Base-by-base conservation (phyloP, 2,888 invertebrate genomes). In the Volucella inflata region DNA sequence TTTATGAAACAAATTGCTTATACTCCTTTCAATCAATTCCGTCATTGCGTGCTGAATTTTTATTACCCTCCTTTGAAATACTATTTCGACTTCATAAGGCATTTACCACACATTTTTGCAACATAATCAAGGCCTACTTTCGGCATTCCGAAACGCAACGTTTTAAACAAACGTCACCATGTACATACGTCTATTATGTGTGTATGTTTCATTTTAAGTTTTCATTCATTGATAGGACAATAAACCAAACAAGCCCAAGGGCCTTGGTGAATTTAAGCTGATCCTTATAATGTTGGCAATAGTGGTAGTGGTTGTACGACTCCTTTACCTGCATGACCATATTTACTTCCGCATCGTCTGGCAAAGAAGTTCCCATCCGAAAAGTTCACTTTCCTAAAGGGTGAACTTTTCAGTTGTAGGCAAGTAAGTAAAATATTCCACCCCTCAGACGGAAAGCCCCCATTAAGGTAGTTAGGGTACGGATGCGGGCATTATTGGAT, bases 341-440 rank as follows among this genome's bases (percentile, higher is more conserved):
- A 84, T 79, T 84, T 70, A 83, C 74, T 79, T 75, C 64, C 64
- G 51, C 70, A 79, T 65, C 46, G 70, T 48, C 64, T 74, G 48
- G 51, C 74, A 83, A 65, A 74, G 79, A 74, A 74, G 36, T 79
- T 79, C 46, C 68, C 64, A 51, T 46, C n/a, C 57, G 53, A 64
- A 84, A 84, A 75, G 51, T 84, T 79, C 64, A 1, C 53, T 65
- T 46, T 53, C 51, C 17, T 75, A 30, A 30, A 79, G 68, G 74
- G 59, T 60, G 48, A 79, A 84, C 79, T 84, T 84, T 79, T n/a
- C 64, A 57, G 30, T 42, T 38, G 42, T 50, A 78, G 64, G 65
- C 50, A 30, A 59, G 48, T n/a, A 16, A 53, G 67, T 65, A 65
- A 83, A 78, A 83, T 68, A 70, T 6, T 6, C 30, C 30, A 6